These are phyloP conservation scores for Vombatus ursinus DNA, from an alignment of 2,113 vertebrate genomes.

Conservation along the genomic window DNA sequence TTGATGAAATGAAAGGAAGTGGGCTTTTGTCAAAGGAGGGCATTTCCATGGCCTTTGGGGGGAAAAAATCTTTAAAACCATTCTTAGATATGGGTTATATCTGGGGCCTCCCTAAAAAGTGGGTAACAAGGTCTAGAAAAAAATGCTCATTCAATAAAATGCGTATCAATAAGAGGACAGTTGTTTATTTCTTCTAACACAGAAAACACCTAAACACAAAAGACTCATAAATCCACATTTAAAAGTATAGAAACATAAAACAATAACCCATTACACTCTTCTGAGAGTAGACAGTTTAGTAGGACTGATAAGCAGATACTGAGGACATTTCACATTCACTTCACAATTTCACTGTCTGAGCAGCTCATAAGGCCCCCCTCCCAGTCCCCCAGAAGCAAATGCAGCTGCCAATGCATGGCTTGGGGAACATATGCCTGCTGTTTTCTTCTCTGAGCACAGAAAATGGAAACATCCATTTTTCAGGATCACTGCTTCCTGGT, in stretches of 20 bases:
- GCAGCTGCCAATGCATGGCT: neutral
- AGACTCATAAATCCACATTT: neutral
- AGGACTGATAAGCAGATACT: neutral
- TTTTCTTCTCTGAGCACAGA: neutral
- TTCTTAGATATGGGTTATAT: neutral
- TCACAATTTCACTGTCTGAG: neutral
- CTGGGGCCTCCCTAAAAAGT: neutral
- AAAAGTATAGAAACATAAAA: neutral
- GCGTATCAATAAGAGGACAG: too few relatives aligned
- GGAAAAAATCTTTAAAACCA: neutral
- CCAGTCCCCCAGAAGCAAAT: neutral
- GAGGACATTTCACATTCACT: neutral
- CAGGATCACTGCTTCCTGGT: neutral
- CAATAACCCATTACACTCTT: neutral
- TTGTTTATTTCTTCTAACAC: neutral
- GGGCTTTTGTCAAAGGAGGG: neutral
- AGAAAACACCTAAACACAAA: neutral
- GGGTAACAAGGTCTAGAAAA: neutral
- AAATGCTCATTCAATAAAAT: neutral
- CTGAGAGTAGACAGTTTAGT: neutral
- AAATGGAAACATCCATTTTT: neutral
- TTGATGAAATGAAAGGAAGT: neutral
- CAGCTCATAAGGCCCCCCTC: neutral
- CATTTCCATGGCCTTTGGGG: too few relatives aligned
- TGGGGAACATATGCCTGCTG: neutral